Evolutionary conservation across 2,797 vertebrate genomes (phyloP).

Genomic region (Sebastes iracundus): DNA sequence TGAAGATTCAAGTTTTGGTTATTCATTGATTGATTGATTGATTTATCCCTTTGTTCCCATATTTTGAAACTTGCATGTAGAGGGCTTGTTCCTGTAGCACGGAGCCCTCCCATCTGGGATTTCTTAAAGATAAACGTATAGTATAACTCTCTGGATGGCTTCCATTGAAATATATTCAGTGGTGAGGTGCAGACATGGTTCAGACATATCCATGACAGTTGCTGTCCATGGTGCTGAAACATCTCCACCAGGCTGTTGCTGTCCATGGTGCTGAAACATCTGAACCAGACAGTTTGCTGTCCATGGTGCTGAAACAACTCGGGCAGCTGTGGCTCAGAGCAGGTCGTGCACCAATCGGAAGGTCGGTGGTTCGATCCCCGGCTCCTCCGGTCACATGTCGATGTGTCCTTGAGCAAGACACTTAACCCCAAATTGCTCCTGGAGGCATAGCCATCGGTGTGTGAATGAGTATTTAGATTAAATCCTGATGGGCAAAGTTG

Average conservation of each 20-base stretch:
- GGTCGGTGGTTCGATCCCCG: no score
- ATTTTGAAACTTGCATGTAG: background rate
- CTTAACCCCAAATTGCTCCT: no score
- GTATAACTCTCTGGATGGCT: background rate
- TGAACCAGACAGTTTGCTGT: background rate
- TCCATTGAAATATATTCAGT: background rate
- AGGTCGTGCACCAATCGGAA: no score
- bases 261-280: slow-evolving; percentile 8
- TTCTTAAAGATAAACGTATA: background rate
- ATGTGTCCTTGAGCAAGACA: background rate
- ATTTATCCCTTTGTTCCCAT: background rate
- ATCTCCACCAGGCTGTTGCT: background rate
- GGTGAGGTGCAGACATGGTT: background rate
- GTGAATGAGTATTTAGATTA: no score
- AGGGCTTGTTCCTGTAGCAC: background rate
- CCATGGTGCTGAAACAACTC: background rate
- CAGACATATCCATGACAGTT: background rate
- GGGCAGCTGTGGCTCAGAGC: no score
- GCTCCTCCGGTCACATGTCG: no score
- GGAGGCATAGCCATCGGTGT: no score
- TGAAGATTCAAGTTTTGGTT: background rate
- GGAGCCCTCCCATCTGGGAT: background rate
- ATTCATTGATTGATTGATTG: background rate
- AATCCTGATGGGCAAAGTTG: no score
- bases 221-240: background rate